Conservation (phyloP, 2,888 invertebrate genomes). For the Lasioglossum zephyrum region DNA sequence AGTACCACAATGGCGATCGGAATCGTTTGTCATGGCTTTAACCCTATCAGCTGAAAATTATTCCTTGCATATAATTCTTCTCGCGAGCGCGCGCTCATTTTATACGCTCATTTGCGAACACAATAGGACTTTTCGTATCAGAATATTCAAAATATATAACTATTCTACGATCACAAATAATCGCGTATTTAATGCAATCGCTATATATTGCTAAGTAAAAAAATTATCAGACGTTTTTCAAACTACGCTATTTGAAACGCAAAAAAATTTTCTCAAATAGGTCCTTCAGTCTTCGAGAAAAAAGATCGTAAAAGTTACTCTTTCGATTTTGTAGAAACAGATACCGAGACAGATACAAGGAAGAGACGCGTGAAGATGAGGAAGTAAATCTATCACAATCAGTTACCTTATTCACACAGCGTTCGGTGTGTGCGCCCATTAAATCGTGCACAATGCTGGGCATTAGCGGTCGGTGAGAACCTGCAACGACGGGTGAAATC, state of each 20-base stretch:
- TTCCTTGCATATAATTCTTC: background rate
- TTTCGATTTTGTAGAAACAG: too few species aligned
- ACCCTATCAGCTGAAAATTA: background rate
- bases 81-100: background rate
- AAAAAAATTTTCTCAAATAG: background rate
- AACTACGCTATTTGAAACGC: too few species aligned
- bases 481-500: conserved; percentile 1
- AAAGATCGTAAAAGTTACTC: background rate
- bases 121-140: background rate
- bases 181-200: too few species aligned
- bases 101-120: background rate
- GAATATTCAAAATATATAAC: background rate
- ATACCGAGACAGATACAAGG: background rate
- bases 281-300: background rate
- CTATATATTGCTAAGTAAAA: too few species aligned
- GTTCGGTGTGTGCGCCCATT: background rate
- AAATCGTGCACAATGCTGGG: conserved; percentile 17
- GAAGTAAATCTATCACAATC: background rate
- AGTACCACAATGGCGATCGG: background rate
- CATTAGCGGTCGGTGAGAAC: background rate
- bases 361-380: background rate
- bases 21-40: background rate
- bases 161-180: too few species aligned
- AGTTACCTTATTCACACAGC: background rate
- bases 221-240: too few species aligned